These are phyloP conservation scores for Peromyscus attwateri DNA, from an alignment of 2,797 vertebrate genomes.

Conservation along the genomic window DNA sequence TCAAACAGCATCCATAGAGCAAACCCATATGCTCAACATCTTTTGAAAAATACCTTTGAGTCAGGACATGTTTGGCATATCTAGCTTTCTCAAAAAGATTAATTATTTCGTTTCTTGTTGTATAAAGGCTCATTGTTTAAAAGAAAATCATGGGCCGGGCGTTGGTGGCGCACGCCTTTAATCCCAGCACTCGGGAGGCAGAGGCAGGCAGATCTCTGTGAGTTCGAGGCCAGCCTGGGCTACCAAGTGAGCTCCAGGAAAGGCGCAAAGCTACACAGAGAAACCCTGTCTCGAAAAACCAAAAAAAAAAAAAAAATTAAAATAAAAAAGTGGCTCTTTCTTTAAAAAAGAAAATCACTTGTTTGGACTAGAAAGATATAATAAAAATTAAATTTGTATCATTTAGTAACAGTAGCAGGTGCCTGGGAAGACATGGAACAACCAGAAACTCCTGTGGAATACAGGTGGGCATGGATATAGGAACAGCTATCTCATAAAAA, in stretches of 20 bases:
- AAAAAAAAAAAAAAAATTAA: too few relatives aligned
- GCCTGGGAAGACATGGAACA: neutral
- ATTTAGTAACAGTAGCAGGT: neutral
- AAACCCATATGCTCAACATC: neutral
- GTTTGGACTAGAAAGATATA: neutral
- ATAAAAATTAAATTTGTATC: conserved; percentile 44
- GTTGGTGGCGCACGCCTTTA: too few relatives aligned
- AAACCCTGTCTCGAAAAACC: too few relatives aligned
- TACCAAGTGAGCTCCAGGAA: too few relatives aligned
- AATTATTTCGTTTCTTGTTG: conserved; percentile 23
- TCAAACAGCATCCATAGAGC: neutral
- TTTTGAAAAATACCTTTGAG: neutral
- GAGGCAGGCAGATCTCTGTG: too few relatives aligned
- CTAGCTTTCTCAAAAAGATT: neutral
- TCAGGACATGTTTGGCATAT: neutral
- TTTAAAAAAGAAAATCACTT: conserved; percentile 35
- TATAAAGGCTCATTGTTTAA: neutral
- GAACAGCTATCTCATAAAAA: neutral
- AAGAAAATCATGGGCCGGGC: conserved; percentile 40
- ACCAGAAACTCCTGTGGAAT: neutral
- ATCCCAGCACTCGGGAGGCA: too few relatives aligned
- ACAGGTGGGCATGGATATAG: neutral
- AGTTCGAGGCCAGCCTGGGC: too few relatives aligned
- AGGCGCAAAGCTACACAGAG: too few relatives aligned
- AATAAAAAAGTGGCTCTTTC: too few relatives aligned